Conservation (phyloP, 2,113 vertebrate genomes). For the Corvus moneduloides region DNA sequence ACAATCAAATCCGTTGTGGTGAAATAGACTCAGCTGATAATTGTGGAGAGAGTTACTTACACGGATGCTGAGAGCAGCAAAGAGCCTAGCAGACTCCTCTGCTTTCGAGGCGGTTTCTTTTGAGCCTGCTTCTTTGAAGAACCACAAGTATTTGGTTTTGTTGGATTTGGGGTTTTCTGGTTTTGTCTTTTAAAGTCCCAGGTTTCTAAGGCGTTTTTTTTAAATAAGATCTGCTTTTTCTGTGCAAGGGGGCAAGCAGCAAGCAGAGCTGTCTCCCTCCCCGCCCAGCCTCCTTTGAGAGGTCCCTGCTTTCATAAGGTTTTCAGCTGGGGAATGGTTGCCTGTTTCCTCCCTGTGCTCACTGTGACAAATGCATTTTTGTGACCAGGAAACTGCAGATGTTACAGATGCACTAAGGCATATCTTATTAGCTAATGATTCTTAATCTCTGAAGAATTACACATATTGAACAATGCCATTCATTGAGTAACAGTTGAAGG, state of each 20-base stretch:
- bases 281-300: background rate
- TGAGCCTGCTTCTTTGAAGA: background rate
- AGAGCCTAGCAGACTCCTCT: background rate
- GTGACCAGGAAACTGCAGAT: constrained; percentile 62
- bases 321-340: constrained; percentile 38
- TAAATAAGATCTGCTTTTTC: background rate
- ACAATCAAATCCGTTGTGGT: constrained; percentile 36
- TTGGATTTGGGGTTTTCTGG: background rate
- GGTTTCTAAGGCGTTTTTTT: background rate
- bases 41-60: constrained; percentile 13
- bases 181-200: background rate
- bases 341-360: constrained; percentile 12
- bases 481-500: constrained; percentile 24
- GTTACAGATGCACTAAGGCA: constrained; percentile 47
- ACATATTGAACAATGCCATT: constrained; percentile 41
- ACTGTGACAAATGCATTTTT: constrained; percentile 36
- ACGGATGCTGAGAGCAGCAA: background rate
- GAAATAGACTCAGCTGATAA: constrained; percentile 9
- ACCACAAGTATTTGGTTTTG: background rate
- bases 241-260: background rate
- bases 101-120: background rate
- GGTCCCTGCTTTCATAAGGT: constrained; percentile 21
- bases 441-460: constrained; percentile 35
- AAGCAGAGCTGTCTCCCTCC: background rate
- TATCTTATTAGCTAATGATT: constrained; percentile 40